Evolutionary conservation across 2,888 invertebrate genomes (phyloP), one percentile per base, ranked within the genome.

Genomic region (Sympetrum striolatum): DNA sequence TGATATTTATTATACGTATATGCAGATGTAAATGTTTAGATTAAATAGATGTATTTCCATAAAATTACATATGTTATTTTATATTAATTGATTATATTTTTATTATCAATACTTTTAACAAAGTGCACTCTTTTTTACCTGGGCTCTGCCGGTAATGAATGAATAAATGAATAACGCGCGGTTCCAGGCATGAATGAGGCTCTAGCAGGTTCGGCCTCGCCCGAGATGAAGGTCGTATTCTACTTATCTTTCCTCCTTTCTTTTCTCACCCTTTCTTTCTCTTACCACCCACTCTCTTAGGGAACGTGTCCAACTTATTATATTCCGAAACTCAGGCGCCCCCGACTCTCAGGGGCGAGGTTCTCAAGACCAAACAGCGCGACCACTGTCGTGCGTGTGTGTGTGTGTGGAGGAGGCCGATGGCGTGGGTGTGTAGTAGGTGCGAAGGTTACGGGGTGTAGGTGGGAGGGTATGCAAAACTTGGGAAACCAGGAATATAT

Each of bases 231-330:
- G 73, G 25, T 25, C 73, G 73, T 31, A 25, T 31, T 60, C 60
- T 60, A n/a, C 60, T 60, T 80, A n/a, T 35, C 35, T 37, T 6
- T 18, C 80, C 18, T 18, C 15, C 53, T 15, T 48, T 31, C 53
- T 25, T 35, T 53, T 4, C 10, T 31, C 82, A 25, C 8, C 81
- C 81, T 8, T n/a, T 3, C 81, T 53, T 25, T n/a, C 53, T 39
- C 2, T 48, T 48, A n/a, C 12, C 25, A 22, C 25, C 58, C 60
- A 37, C 86, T 86, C n/a, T 37, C 53, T 18, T 60, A 53, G 82
- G 86, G 86, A 86, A 60, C 82, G 31, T 60, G 82, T 60, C 86
- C 86, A 86, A 86, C 86, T 86, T 86, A 86, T 86, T 86, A 86
- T 86, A 60, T 86, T 60, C 86, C 86, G 60, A 86, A 86, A 60